Evolutionary conservation across 1,140 invertebrate species (phyloP), one percentile per base, ranked within the genome.

Genomic region (Drosophila punjabiensis): DNA sequence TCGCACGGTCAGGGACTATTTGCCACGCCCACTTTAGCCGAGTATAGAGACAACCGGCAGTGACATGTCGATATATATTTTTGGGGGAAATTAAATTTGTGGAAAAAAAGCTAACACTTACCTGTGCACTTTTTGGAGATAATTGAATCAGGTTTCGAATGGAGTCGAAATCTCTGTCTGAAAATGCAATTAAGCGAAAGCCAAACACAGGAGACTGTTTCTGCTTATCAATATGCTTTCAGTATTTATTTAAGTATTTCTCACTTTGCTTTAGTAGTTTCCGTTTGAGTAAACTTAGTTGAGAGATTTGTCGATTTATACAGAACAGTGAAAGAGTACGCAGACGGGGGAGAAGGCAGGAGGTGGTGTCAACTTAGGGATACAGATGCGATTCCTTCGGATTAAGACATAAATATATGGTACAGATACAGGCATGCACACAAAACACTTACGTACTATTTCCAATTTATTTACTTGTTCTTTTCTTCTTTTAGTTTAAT

Each of bases 171-270:
- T 18, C 30, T 9, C 53, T 52, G 30, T 11, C 68, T 73, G 70
- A 24, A 61, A 74, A 59, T 70, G 58, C 75, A 70, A 79, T 79
- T 70, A 79, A 71, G n/a, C 61, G 39, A 65, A 69, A 71, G 59
- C 13, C 43, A 58, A 61, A 71, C 50, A 66, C 68, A 43, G 16
- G 33, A 41, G 20, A 24, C 28, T 16, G 35, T 28, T 35, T 80
- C 83, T 85, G 61, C 85, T 89, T 88, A 85, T 81, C 66, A 89
- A 85, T 79, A 82, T 85, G 45, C 56, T 76, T 58, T 88, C 85
- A 82, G 82, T 88, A 88, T 88, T 88, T 88, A 90, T 88, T 88
- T 89, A 88, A 85, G 86, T 88, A 88, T 81, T 88, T 71, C 60
- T 88, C 68, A 76, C 71, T 79, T 79, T 74, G 60, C 66, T 69